phyloP scores from a whole-genome alignment of 92 coral and sea anemone species.

The Phenganax stokvisi region DNA sequence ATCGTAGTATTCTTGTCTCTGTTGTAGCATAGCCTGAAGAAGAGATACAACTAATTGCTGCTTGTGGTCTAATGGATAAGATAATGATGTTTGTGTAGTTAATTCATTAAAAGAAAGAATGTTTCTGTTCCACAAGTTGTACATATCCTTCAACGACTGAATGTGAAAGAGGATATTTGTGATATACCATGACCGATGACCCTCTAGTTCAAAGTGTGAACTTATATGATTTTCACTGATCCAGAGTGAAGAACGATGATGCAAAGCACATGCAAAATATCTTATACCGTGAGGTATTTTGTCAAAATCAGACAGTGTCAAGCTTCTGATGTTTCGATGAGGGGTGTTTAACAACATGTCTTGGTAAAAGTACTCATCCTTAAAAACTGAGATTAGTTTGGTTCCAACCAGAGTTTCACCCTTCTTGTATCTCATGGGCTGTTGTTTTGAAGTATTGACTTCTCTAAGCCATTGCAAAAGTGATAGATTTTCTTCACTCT shows the following conservation, averaged over 20 bases:
- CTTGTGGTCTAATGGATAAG: neutral
- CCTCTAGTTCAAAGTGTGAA: neutral
- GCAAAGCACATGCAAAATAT: slow-evolving; percentile 21
- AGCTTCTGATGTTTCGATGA: neutral
- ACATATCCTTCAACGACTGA: slow-evolving; percentile 8
- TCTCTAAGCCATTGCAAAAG: slow-evolving; percentile 32
- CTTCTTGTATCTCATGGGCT: neutral
- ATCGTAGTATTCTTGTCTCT: neutral
- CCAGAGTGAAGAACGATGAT: neutral
- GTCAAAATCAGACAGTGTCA: neutral
- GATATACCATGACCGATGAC: slow-evolving; percentile 13
- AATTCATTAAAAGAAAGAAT: neutral
- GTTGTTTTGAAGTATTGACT: neutral
- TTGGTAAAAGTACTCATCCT: slow-evolving; percentile 32
- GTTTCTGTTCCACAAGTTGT: slow-evolving; percentile 1
- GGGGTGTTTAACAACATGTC: slow-evolving; percentile 17
- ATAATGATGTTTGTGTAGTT: neutral
- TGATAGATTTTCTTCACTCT: neutral
- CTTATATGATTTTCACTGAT: neutral
- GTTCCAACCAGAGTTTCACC: slow-evolving; percentile 37
- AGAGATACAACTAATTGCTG: neutral
- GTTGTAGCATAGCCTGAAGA: neutral
- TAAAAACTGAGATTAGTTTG: slow-evolving; percentile 11
- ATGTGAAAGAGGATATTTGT: neutral
- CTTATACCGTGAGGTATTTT: neutral